phyloP scores from a whole-genome alignment of 1,140 invertebrate species.

The Dinoponera quadriceps region DNA sequence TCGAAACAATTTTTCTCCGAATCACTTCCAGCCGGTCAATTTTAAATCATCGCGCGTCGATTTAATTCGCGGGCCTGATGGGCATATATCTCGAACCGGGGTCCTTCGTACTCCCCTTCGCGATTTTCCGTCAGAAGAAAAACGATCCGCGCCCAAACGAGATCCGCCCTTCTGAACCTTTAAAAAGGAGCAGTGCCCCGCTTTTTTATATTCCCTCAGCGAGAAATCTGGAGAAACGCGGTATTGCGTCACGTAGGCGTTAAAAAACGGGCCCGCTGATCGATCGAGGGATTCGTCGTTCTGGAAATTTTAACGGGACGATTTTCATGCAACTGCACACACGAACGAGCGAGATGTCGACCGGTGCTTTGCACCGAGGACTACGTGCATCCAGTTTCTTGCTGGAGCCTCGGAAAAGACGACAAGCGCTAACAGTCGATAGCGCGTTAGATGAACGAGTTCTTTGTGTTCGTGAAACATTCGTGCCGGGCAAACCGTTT shows the following conservation, averaged over 20 bases:
- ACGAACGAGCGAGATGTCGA: not conserved
- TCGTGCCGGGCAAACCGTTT: conserved; percentile 42
- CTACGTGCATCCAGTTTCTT: not conserved
- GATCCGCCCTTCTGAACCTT: no score
- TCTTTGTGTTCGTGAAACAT: conserved; percentile 55
- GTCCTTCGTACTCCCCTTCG: conserved; percentile 41
- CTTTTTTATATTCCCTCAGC: not conserved
- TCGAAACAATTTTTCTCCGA: conserved; percentile 54
- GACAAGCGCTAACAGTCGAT: conserved; percentile 36
- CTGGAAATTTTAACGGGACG: not conserved
- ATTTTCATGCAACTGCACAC: not conserved
- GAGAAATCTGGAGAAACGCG: not conserved
- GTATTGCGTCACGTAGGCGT: not conserved
- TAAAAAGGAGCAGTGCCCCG: not conserved
- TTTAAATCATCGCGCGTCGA: conserved; percentile 51
- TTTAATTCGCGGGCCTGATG: conserved; percentile 60
- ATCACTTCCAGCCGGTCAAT: conserved; percentile 57
- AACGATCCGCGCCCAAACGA: conserved; percentile 33
- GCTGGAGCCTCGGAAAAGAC: conserved; percentile 12
- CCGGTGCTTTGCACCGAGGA: not conserved
- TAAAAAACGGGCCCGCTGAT: not conserved
- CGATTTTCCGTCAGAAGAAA: conserved; percentile 31
- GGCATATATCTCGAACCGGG: not conserved
- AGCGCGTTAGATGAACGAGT: conserved; percentile 47
- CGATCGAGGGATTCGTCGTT: not conserved